Conservation (phyloP, 2,888 invertebrate species). For the Meiosimyza platycephala region DNA sequence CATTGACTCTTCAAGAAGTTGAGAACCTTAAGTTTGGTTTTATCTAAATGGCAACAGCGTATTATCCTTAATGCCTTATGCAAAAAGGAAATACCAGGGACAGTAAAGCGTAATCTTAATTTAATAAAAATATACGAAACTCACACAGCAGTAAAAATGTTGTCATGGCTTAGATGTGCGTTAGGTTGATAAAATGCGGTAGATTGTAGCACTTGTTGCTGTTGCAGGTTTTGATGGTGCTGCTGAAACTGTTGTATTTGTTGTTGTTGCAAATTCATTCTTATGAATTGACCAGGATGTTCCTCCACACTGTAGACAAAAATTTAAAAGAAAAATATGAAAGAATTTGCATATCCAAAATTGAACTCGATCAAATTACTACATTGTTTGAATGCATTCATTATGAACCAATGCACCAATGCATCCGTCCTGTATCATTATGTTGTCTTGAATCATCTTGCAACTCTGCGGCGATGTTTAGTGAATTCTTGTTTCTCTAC, state of each 20-base stretch:
- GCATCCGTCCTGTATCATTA: conserved; percentile 3
- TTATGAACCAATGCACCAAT: background rate
- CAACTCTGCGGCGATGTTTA: conserved; percentile 40
- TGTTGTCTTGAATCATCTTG: conserved; percentile 47
- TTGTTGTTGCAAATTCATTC: conserved; percentile 32
- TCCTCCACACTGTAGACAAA: conserved; percentile 4
- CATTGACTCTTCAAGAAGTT: too few species aligned
- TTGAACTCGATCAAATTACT: background rate
- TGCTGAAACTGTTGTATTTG: conserved; percentile 36
- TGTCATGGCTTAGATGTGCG: too few species aligned
- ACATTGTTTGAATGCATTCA: background rate
- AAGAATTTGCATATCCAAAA: background rate
- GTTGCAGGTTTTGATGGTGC: conserved; percentile 38
- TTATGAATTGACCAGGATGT: conserved; percentile 9
- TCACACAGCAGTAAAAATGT: conserved; percentile 22
- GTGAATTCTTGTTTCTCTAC: conserved; percentile 33
- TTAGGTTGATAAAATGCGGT: background rate
- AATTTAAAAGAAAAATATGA: background rate
- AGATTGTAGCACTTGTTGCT: conserved; percentile 24
- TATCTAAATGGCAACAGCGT: too few species aligned
- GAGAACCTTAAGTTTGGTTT: too few species aligned
- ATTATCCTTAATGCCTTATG: background rate
- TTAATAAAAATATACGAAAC: background rate
- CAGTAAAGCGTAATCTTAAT: conserved; percentile 1
- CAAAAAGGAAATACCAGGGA: conserved; percentile 2